phyloP scores from a whole-genome alignment of 1,140 invertebrate species.

The Elysia chlorotica region DNA sequence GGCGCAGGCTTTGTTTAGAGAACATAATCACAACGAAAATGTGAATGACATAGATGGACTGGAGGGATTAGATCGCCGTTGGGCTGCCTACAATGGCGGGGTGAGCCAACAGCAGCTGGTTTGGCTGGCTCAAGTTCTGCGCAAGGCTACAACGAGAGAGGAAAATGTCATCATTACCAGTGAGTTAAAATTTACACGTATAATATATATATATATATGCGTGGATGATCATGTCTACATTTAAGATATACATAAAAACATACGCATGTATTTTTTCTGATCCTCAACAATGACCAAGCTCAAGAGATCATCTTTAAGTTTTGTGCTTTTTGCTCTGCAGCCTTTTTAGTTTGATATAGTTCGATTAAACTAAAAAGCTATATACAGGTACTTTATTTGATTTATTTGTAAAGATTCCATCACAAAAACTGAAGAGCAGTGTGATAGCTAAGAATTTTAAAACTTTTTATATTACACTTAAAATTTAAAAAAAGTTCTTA shows the following conservation, averaged over 20 bases:
- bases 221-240: background rate
- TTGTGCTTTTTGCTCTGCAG: background rate
- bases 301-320: background rate
- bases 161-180: constrained; percentile 46
- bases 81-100: constrained; percentile 59
- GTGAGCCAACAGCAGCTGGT: constrained; percentile 48
- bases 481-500: no score
- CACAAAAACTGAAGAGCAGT: no score
- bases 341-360: no score
- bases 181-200: no score
- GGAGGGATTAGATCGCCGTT: constrained; percentile 38
- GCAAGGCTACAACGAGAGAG: constrained; percentile 37
- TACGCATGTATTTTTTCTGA: background rate
- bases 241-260: background rate
- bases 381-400: background rate
- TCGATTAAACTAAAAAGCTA: no score
- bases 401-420: background rate
- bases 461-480: no score
- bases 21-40: constrained; percentile 50
- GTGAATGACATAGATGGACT: constrained; percentile 49
- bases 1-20: constrained; percentile 16
- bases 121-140: constrained; percentile 51
- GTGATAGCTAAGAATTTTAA: no score
- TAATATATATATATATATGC: no score
- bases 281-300: background rate